Conservation (phyloP, 2,888 invertebrate species). For the Aelia acuminata region DNA sequence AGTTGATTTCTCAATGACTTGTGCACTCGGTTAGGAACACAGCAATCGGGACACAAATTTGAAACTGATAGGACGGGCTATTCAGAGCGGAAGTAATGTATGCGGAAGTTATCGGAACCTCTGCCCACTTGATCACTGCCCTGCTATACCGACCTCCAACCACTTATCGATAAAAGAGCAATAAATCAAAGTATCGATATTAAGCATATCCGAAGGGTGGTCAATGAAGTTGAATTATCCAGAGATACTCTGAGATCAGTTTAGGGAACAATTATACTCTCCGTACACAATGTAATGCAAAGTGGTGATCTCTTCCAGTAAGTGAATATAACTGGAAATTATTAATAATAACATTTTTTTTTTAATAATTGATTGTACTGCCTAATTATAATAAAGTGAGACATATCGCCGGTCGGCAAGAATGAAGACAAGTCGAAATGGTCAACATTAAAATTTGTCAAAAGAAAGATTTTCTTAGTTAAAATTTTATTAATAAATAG, state of each 20-base stretch:
- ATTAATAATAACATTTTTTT: too few relatives aligned
- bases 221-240: neutral
- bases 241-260: neutral
- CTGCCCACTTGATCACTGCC: neutral
- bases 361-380: too few relatives aligned
- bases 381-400: too few relatives aligned
- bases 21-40: too few relatives aligned
- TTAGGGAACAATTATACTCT: neutral
- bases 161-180: neutral
- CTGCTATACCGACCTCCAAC: neutral
- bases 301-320: neutral
- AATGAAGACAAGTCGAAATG: too few relatives aligned
- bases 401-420: too few relatives aligned
- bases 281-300: neutral
- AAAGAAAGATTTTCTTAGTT: too few relatives aligned
- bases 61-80: neutral
- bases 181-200: neutral
- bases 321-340: too few relatives aligned
- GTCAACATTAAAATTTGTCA: too few relatives aligned
- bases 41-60: too few relatives aligned
- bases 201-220: neutral
- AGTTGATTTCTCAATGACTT: too few relatives aligned
- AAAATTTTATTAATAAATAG: too few relatives aligned
- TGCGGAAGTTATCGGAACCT: neutral
- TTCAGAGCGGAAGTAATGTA: neutral